phyloP scores from a whole-genome alignment of 2,888 invertebrate species.

The Drosophila cognata region DNA sequence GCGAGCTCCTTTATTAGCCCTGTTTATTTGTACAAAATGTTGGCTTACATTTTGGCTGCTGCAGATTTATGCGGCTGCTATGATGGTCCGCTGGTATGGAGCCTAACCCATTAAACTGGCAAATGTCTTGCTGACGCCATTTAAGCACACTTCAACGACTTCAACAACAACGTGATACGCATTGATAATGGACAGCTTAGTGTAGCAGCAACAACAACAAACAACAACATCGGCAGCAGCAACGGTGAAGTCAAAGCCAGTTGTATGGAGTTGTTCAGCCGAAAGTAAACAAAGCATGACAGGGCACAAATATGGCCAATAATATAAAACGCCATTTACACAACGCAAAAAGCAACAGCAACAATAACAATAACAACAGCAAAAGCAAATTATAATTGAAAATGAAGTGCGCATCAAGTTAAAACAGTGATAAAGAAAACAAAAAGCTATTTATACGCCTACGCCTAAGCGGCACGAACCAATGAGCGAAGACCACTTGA shows the following conservation, averaged over 20 bases:
- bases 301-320: constrained; percentile 79
- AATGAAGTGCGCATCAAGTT: constrained; percentile 51
- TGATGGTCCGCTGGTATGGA: constrained; percentile 9
- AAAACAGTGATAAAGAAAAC: constrained; percentile 31
- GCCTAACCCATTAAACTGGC: constrained; percentile 69
- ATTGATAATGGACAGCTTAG: constrained; percentile 76
- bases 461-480: constrained; percentile 57
- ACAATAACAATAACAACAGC: constrained; percentile 23
- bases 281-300: constrained; percentile 77
- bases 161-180: constrained; percentile 77
- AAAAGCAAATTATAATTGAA: constrained; percentile 36
- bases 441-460: constrained; percentile 60
- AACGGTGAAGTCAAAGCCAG: constrained; percentile 32
- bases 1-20: constrained; percentile 57
- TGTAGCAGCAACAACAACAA: constrained; percentile 50
- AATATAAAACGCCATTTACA: constrained; percentile 77
- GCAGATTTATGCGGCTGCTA: neutral
- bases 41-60: constrained; percentile 63
- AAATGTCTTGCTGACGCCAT: constrained; percentile 78
- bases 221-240: constrained; percentile 23
- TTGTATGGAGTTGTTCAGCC: constrained; percentile 51
- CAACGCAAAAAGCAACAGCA: constrained; percentile 40
- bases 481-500: constrained; percentile 61
- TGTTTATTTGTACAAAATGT: constrained; percentile 61
- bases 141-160: constrained; percentile 80